A percentile compares a stretch with the other conserved stretches of the same genome.
These are phyloP conservation scores for Merodon equestris DNA, from an alignment of 2,888 invertebrate species.

Conservation along the genomic window DNA sequence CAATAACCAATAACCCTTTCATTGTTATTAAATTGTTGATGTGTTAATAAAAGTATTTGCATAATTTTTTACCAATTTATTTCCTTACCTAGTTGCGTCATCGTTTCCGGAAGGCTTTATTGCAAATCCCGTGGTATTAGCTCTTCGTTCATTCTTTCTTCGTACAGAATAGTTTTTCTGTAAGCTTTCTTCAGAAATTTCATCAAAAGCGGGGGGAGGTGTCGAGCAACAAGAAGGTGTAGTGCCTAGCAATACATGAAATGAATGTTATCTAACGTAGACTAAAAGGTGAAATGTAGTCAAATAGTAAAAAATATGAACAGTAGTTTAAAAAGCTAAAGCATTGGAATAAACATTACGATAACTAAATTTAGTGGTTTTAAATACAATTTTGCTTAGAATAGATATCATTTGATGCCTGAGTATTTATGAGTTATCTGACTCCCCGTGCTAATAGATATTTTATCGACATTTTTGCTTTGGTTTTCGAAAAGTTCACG, in stretches of 20 bases:
- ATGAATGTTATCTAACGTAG: constrained; percentile 68
- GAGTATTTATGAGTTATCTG: constrained; percentile 1
- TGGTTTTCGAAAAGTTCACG: constrained; percentile 52
- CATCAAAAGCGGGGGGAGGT: constrained; percentile 94
- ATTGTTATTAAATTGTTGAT: too few species aligned
- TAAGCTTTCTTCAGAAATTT: constrained; percentile 82
- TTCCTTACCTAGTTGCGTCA: constrained; percentile 77
- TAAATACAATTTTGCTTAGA: too few species aligned
- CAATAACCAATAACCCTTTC: too few species aligned
- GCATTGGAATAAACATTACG: constrained; percentile 4
- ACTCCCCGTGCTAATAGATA: constrained; percentile 40
- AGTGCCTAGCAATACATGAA: constrained; percentile 80
- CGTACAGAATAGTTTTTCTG: constrained; percentile 77
- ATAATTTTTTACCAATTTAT: neutral
- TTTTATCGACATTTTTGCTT: constrained; percentile 35
- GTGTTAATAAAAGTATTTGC: too few species aligned
- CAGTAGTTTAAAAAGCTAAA: constrained; percentile 5
- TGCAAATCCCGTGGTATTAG: constrained; percentile 76
- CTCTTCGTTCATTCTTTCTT: constrained; percentile 74
- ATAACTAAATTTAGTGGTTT: too few species aligned
- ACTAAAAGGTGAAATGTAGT: constrained; percentile 43
- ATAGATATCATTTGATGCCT: neutral
- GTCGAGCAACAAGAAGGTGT: constrained; percentile 90
- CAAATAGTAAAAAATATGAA: constrained; percentile 16
- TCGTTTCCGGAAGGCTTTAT: constrained; percentile 77